Base-by-base conservation (phyloP, 2,888 invertebrate genomes). In the Zonitis immaculata region DNA sequence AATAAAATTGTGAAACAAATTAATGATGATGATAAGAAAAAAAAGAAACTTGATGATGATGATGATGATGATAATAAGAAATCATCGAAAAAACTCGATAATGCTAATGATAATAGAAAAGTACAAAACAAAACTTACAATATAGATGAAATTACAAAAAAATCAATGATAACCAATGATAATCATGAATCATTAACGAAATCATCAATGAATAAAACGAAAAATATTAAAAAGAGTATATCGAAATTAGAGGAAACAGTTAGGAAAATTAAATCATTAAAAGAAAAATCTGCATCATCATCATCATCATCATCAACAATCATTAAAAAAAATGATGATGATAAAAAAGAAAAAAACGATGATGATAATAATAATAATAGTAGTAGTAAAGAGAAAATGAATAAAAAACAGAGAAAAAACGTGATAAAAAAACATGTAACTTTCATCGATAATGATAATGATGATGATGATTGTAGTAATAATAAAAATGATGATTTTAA, bases 201-300 rank as follows among this genome's bases (percentile, higher is more conserved):
- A 62, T 69, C 71, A 1, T 64, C 69, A 0, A 71, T 66, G 51
- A 70, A 70, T 48, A 20, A 50, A 35, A 49, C n/a, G n/a, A 18
- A 26, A 20, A 43, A 30, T 11, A n/a, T n/a, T 18, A 42, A 27
- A 20, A 52, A 32, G 30, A 30, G 27, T 14, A 42, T 47, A 22
- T 47, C 50, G 11, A 54, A 51, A 47, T n/a, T 56, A 9, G 56
- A 56, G n/a, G 53, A 45, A 27, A 48, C 54, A 1, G 47, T 57
- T n/a, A 51, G 30, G 14, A 57, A 54, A 12, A 51, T 57, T 9
- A 54, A 56, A 30, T 50, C 49, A 20, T 28, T 57, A 14, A 49
- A 48, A 22, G 49, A 54, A 27, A 48, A 51, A 9, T 52, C 53
- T 1, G 48, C 54, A 12, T 54, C 55, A 11, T 55, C 8, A 53